Evolutionary conservation across 2,113 vertebrate genomes (phyloP).

Genomic region (Gobio gobio): DNA sequence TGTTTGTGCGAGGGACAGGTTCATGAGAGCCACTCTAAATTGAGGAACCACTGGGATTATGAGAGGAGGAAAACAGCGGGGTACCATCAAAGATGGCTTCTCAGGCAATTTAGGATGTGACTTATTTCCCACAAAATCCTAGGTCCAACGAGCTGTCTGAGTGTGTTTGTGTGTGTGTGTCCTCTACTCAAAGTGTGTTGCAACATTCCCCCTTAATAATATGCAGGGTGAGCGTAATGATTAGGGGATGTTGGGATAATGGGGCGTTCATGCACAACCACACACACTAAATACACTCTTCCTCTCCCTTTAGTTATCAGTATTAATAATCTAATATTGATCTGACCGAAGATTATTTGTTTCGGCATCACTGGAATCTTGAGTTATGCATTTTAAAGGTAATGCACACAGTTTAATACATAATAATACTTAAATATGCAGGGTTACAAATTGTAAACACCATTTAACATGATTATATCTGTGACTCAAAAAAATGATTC

Average conservation of each 20-base stretch:
- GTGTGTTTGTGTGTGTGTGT: conserved; percentile 40
- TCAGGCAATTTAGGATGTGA: conserved; percentile 82
- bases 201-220: conserved; percentile 80
- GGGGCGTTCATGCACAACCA: conserved; percentile 58
- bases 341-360: not conserved
- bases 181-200: conserved; percentile 68
- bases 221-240: conserved; percentile 80
- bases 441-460: not conserved
- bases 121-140: conserved; percentile 77
- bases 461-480: too few relatives aligned
- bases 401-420: not conserved
- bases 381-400: not conserved
- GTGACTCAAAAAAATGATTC: too few relatives aligned
- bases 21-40: conserved; percentile 77
- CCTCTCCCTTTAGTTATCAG: not conserved
- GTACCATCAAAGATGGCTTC: conserved; percentile 76
- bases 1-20: conserved; percentile 76
- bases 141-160: conserved; percentile 65
- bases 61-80: conserved; percentile 78
- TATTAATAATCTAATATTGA: not conserved
- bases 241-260: conserved; percentile 81
- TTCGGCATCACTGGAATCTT: not conserved
- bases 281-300: conserved; percentile 11
- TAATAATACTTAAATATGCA: not conserved
- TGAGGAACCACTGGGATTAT: conserved; percentile 73